Base-by-base conservation (phyloP, 2,888 invertebrate species). In the Drosophila testacea region DNA sequence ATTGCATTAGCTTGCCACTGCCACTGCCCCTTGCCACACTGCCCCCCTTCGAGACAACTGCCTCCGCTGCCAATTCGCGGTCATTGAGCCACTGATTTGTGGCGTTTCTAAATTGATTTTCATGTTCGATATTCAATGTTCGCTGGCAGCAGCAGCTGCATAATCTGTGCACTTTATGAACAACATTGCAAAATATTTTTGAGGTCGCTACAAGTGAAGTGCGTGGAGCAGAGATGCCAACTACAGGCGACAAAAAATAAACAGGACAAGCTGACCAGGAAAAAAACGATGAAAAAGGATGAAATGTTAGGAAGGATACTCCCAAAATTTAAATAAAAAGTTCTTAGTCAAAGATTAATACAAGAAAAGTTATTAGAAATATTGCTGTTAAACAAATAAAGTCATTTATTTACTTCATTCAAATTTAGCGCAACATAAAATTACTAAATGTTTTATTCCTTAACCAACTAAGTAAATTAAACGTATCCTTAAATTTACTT, bases 11-110 rank as follows among this genome's bases (percentile, higher is more conserved):
- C 81, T 65, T 77, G 64, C 69, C 52, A 46, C 63, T 77, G 69
- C 73, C 59, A 50, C 76, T 9, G 55, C 60, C 46, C 28, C 64
- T 71, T 22, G 22, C 22, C 3, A 22, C 22, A 16, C 3, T 22
- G 22, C 22, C 22, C 16, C 16, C 16, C 16, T 16, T 16, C 16
- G 16, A 16, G 16, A 22, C 22, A 22, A 48, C 34, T 64, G 55
- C 60, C 46, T 27, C 64, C 59, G 30, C 13, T 34, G 36, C 61
- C 44, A 54, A 55, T 79, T 79, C 71, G 82, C 81, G 81, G 83
- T 83, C 86, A 86, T 83, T 88, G 88, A 84, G 87, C 75, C 73
- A 77, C 84, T 88, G 85, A 88, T 85, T 85, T 85, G 89, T 88
- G 70, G 89, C 84, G 69, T 85, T 84, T 79, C 84, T 79, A 85